Percentiles rank a stretch among this genome's conserved stretches.
Evolutionary conservation across 2,113 vertebrate genomes (phyloP).

Genomic region (Nycticryphes semicollaris): DNA sequence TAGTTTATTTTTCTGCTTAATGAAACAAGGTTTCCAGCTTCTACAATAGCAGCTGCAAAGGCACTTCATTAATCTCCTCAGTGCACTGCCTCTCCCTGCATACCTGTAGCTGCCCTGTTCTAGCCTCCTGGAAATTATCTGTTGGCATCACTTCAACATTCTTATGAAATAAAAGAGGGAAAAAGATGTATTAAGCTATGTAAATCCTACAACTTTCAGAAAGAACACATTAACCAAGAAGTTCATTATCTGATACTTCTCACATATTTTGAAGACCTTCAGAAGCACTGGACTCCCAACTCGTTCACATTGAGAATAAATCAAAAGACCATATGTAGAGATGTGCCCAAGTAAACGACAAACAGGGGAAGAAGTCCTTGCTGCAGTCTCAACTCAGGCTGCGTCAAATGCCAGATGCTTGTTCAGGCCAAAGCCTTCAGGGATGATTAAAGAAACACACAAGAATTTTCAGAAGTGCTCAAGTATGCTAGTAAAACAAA

Average conservation of each 20-base stretch:
- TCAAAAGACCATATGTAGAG: neutral
- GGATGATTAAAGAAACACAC: conserved; percentile 28
- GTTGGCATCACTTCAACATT: neutral
- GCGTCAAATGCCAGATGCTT: conserved; percentile 12
- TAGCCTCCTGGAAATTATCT: conserved; percentile 32
- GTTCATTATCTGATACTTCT: neutral
- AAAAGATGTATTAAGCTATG: neutral
- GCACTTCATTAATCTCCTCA: conserved; percentile 54
- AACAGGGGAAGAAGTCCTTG: neutral
- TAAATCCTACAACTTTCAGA: neutral
- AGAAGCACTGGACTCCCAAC: neutral
- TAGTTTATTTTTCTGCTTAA: conserved; percentile 72
- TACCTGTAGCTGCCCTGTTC: conserved; percentile 60
- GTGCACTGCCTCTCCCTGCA: conserved; percentile 46
- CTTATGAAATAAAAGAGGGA: neutral
- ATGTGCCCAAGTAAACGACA: neutral
- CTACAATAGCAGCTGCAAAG: conserved; percentile 57
- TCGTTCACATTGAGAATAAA: neutral
- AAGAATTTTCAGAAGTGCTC: conserved; percentile 37
- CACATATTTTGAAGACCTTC: neutral
- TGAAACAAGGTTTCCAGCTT: conserved; percentile 64
- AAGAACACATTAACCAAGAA: neutral
- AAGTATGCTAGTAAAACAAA: conserved; percentile 27
- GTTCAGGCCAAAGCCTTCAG: conserved; percentile 30
- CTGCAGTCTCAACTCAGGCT: conserved; percentile 2